Evolutionary conservation across 2,888 invertebrate genomes (phyloP).

Genomic region (Plagiodera versicolora): DNA sequence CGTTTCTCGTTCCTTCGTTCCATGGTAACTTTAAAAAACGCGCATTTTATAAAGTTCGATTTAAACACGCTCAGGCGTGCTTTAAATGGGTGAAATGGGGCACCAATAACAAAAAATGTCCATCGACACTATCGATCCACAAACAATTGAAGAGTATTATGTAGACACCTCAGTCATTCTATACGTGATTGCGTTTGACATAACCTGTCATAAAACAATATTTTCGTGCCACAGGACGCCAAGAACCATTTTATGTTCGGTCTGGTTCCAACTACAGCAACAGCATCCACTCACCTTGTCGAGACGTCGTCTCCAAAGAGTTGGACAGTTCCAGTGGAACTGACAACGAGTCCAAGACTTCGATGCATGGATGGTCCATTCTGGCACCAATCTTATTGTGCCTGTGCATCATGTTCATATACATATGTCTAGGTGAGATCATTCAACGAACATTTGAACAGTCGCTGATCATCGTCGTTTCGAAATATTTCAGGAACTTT

Average conservation of each 20-base stretch:
- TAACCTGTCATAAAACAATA: no score
- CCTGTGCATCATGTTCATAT: slow-evolving; percentile 86
- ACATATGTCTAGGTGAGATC: slow-evolving; percentile 76
- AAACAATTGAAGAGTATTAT: no score
- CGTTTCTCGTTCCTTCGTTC: no score
- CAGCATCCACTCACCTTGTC: slow-evolving; percentile 59
- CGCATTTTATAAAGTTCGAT: no score
- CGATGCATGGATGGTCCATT: slow-evolving; percentile 79
- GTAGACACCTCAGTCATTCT: no score
- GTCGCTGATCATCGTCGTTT: no score
- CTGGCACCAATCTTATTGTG: slow-evolving; percentile 89
- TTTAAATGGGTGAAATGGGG: no score
- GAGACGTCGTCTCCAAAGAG: slow-evolving; percentile 59
- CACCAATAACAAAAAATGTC: no score
- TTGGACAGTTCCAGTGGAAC: slow-evolving; percentile 68
- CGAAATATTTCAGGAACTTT: slow-evolving; percentile 54
- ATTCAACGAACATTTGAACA: neutral
- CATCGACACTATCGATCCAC: no score
- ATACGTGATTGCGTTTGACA: no score
- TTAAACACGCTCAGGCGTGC: no score
- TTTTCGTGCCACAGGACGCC: slow-evolving; percentile 42
- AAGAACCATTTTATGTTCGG: slow-evolving; percentile 72
- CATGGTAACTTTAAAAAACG: no score
- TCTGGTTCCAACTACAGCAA: slow-evolving; percentile 51
- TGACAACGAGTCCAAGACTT: slow-evolving; percentile 70